phyloP scores from a whole-genome alignment of 2,888 invertebrate genomes.

The Urechis unicinctus region DNA sequence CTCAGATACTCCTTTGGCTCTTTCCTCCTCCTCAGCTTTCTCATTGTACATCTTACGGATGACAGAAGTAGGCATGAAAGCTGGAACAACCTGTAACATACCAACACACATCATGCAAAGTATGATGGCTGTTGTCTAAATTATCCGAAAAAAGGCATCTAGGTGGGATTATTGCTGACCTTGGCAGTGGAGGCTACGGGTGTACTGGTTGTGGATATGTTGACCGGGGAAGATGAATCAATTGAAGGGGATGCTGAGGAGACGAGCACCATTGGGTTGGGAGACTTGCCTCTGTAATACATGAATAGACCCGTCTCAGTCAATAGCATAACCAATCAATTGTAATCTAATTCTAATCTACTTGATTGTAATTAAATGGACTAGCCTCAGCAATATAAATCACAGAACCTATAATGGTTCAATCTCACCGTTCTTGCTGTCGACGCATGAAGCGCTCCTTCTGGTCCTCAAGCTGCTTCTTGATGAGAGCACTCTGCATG shows the following conservation, averaged over 20 bases:
- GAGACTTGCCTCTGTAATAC: conserved; percentile 1
- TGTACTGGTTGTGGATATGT: not conserved
- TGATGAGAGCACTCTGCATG: conserved; percentile 78
- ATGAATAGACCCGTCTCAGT: not conserved
- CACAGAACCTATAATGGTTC: not conserved
- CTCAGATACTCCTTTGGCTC: conserved; percentile 6
- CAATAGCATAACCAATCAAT: not conserved
- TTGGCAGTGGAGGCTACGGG: not conserved
- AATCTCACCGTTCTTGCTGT: conserved; percentile 56
- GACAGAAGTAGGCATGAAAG: conserved; percentile 90
- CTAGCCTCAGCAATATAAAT: no score
- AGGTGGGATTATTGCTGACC: no score
- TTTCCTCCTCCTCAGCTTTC: conserved; percentile 38
- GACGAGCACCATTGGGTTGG: not conserved
- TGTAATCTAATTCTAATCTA: no score
- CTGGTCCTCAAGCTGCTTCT: conserved; percentile 83
- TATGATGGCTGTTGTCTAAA: no score
- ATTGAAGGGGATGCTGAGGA: not conserved
- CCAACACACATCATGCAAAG: no score
- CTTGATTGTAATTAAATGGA: not conserved
- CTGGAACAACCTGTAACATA: conserved; percentile 64
- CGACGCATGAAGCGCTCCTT: conserved; percentile 71
- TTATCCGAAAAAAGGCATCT: no score
- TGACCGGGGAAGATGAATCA: not conserved
- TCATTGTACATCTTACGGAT: conserved; percentile 78